Percentiles rank a stretch among this genome's conserved stretches.
phyloP scores from a whole-genome alignment of 1,140 invertebrate genomes.

The Riptortus pedestris region DNA sequence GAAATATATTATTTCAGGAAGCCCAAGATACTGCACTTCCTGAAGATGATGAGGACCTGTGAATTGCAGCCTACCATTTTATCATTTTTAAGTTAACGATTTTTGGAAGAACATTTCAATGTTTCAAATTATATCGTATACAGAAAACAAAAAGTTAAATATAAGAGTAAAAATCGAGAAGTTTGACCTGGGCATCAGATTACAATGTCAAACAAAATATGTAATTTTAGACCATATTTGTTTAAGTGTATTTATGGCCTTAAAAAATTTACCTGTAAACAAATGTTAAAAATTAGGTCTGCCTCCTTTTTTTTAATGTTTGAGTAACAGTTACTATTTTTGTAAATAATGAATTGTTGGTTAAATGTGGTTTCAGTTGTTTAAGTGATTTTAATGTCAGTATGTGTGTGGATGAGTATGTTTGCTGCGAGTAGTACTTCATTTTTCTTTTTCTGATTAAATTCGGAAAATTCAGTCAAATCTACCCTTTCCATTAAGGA shows the following conservation, averaged over 20 bases:
- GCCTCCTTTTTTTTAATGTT: neutral
- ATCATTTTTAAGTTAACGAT: no score
- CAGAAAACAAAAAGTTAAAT: no score
- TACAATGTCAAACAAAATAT: no score
- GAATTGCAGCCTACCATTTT: conserved; percentile 15
- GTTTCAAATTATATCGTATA: no score
- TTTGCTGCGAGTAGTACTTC: neutral
- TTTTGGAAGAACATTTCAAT: no score
- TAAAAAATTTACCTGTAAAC: no score
- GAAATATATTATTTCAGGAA: conserved; percentile 45
- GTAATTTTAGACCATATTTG: no score
- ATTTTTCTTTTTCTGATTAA: neutral
- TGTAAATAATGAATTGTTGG: neutral
- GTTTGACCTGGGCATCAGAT: no score
- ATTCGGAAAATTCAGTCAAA: neutral
- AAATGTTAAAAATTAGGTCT: neutral
- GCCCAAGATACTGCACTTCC: conserved; percentile 86
- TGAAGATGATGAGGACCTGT: conserved; percentile 93
- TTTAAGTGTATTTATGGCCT: no score
- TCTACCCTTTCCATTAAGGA: neutral
- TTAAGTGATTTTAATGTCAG: neutral
- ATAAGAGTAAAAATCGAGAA: no score
- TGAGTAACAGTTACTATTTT: neutral
- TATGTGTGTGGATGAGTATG: neutral
- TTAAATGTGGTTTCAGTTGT: neutral